These are phyloP conservation scores for Idaea biselata DNA, from an alignment of 2,888 invertebrate species.

Conservation along the genomic window DNA sequence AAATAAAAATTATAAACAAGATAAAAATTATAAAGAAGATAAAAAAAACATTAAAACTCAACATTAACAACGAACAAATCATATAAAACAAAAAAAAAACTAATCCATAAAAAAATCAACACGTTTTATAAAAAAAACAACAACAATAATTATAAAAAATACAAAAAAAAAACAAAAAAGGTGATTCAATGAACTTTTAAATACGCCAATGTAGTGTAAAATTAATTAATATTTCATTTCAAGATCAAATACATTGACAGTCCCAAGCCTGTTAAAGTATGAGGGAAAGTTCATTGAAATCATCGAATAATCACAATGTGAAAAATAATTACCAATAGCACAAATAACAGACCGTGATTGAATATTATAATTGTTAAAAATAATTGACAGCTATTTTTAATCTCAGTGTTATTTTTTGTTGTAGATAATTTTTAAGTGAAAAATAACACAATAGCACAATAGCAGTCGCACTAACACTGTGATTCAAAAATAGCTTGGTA, in stretches of 20 bases:
- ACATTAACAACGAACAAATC: too few species aligned
- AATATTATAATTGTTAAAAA: too few species aligned
- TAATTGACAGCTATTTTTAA: too few species aligned
- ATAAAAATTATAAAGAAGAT: constrained; percentile 21
- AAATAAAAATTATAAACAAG: constrained; percentile 18
- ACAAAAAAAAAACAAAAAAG: neutral
- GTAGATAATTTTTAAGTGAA: too few species aligned
- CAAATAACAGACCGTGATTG: too few species aligned
- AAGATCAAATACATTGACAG: neutral
- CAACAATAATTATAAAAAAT: neutral
- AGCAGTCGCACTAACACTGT: too few species aligned
- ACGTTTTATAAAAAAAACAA: neutral
- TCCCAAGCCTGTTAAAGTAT: constrained; percentile 2
- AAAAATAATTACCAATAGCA: too few species aligned
- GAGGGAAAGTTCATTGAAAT: constrained; percentile 2
- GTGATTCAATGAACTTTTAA: neutral
- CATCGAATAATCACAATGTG: too few species aligned
- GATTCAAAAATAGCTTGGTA: too few species aligned
- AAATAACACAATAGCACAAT: too few species aligned
- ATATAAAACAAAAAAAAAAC: neutral
- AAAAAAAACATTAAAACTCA: neutral
- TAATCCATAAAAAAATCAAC: neutral
- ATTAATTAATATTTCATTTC: too few species aligned
- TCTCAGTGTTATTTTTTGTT: too few species aligned
- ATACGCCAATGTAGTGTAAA: neutral